Evolutionary conservation across 2,888 invertebrate genomes (phyloP).

Genomic region (Mimachlamys varia): DNA sequence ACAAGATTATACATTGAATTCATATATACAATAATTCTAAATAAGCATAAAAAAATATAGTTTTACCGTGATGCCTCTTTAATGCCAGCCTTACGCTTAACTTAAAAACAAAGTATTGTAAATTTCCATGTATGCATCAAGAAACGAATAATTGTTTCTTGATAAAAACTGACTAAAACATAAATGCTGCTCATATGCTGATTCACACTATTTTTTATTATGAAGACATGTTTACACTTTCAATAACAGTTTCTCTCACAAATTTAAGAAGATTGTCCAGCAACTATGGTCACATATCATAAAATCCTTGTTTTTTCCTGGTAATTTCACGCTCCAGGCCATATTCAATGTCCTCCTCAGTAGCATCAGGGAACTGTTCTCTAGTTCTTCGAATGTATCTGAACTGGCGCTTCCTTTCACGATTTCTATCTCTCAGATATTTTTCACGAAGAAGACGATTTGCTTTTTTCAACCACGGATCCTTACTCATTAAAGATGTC

Average conservation of each 20-base stretch:
- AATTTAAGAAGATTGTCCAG: not conserved
- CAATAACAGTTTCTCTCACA: not conserved
- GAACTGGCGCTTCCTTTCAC: not conserved
- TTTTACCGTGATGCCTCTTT: too few relatives aligned
- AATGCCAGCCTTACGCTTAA: too few relatives aligned
- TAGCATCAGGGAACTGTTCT: not conserved
- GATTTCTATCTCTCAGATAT: not conserved
- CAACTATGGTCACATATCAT: not conserved
- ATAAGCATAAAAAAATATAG: too few relatives aligned
- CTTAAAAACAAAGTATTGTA: too few relatives aligned
- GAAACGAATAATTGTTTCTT: too few relatives aligned
- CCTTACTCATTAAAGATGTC: not conserved
- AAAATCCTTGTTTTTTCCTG: not conserved
- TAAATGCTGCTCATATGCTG: too few relatives aligned
- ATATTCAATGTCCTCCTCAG: not conserved
- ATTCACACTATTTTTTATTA: too few relatives aligned
- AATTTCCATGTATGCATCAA: too few relatives aligned
- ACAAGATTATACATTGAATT: too few relatives aligned
- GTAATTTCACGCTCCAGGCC: not conserved
- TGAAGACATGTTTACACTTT: too few relatives aligned
- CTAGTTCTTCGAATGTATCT: not conserved
- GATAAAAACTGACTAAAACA: too few relatives aligned
- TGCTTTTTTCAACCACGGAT: not conserved
- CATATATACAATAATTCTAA: too few relatives aligned
- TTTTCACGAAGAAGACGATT: not conserved